Conservation (phyloP, 1,140 invertebrate genomes). For the Rhysida immarginata region DNA sequence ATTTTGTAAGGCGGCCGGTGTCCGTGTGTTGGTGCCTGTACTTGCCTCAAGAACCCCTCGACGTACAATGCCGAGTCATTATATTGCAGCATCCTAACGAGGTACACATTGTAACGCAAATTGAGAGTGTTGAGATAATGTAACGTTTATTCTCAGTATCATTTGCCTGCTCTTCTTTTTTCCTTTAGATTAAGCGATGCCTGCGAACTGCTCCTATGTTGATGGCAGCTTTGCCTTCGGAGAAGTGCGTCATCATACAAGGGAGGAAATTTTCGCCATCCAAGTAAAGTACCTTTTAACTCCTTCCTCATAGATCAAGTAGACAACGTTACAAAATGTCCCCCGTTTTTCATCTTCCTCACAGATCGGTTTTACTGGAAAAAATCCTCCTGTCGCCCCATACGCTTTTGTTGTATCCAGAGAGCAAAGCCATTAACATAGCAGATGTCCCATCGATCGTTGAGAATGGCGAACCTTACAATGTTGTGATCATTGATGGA, state of each 20-base stretch:
- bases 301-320: too few species aligned
- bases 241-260: conserved; percentile 59
- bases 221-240: conserved; percentile 47
- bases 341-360: too few species aligned
- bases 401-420: conserved; percentile 68
- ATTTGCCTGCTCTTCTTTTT: too few species aligned
- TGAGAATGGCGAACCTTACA: conserved; percentile 39
- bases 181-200: conserved; percentile 63
- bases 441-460: conserved; percentile 25
- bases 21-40: conserved; percentile 77
- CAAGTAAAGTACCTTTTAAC: conserved; percentile 23
- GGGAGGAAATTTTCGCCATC: conserved; percentile 63
- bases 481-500: conserved; percentile 75
- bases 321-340: too few species aligned
- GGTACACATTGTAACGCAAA: conserved; percentile 19
- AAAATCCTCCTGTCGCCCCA: conserved; percentile 49
- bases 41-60: conserved; percentile 49
- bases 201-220: conserved; percentile 80
- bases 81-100: conserved; percentile 86
- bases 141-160: too few species aligned
- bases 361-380: conserved; percentile 47
- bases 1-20: conserved; percentile 51
- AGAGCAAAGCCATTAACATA: conserved; percentile 49
- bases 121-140: too few species aligned
- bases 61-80: conserved; percentile 50